phyloP scores from a whole-genome alignment of 2,113 vertebrate species.

The Elachura formosa region DNA sequence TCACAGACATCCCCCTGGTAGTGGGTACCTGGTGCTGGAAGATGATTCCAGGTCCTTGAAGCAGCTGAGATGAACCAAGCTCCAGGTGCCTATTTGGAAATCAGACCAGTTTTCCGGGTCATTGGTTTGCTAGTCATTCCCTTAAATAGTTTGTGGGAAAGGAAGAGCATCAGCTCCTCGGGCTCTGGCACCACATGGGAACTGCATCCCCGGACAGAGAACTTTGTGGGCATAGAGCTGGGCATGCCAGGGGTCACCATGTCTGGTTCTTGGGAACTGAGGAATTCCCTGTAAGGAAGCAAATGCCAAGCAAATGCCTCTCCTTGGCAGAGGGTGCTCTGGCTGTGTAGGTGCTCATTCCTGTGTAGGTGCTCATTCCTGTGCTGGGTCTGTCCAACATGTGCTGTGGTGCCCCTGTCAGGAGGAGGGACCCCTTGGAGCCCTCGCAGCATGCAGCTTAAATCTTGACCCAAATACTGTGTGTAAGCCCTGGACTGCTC shows the following conservation, averaged over 20 bases:
- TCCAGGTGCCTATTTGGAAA: not conserved
- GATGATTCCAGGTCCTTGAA: not conserved
- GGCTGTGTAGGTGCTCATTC: not conserved
- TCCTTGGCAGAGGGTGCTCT: not conserved
- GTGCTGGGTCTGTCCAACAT: accelerated
- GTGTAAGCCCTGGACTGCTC: not conserved
- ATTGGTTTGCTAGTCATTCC: not conserved
- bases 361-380: accelerated
- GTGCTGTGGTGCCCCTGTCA: not conserved
- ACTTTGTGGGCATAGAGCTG: not conserved
- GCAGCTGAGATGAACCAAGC: not conserved
- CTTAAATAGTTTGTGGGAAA: not conserved
- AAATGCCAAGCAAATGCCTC: not conserved
- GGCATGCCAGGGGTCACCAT: not conserved
- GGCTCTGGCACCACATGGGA: not conserved
- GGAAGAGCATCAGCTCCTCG: not conserved
- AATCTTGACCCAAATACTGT: not conserved
- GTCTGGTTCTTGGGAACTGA: not conserved
- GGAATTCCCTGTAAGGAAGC: not conserved
- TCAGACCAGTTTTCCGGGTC: not conserved
- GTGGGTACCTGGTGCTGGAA: not conserved
- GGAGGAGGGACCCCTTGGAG: not conserved
- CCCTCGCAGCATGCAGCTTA: not conserved
- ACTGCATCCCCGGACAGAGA: not conserved
- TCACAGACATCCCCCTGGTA: not conserved